A percentile compares a stretch with the other conserved stretches of the same genome.
These are phyloP conservation scores for Osmerus eperlanus DNA, from an alignment of 2,113 vertebrate species.

Conservation along the genomic window DNA sequence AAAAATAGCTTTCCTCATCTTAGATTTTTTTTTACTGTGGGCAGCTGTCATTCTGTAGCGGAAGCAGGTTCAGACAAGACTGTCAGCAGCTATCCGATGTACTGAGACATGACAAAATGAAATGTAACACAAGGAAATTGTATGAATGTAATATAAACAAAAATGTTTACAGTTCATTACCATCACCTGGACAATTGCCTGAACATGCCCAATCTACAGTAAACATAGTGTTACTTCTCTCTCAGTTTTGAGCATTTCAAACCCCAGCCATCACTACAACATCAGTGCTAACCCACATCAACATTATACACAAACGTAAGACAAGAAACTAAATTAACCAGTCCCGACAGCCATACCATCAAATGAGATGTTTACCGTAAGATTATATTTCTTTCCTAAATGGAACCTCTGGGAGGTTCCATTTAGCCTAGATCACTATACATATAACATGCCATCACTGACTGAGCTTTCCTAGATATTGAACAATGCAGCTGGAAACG, in stretches of 20 bases:
- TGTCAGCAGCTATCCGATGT: neutral
- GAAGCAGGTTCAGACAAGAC: neutral
- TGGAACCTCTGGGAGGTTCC: slow-evolving; percentile 62
- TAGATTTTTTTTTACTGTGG: neutral
- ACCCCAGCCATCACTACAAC: slow-evolving; percentile 23
- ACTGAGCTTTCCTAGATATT: slow-evolving; percentile 62
- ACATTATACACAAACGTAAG: slow-evolving; percentile 35
- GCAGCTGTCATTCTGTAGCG: neutral
- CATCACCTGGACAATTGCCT: neutral
- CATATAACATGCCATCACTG: slow-evolving; percentile 59
- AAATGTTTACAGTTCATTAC: neutral
- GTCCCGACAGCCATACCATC: slow-evolving; percentile 41
- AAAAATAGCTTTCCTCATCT: slow-evolving; percentile 50
- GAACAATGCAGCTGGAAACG: slow-evolving; percentile 68
- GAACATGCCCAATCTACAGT: neutral
- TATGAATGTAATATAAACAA: neutral
- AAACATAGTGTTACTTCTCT: neutral
- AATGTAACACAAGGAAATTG: neutral
- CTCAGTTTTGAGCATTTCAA: neutral
- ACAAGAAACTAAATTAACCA: no score
- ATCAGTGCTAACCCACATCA: slow-evolving; percentile 30
- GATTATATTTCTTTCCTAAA: slow-evolving; percentile 48
- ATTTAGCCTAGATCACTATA: slow-evolving; percentile 60
- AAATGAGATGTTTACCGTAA: slow-evolving; percentile 45
- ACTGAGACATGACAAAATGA: neutral